These are phyloP conservation scores for Papilio machaon DNA, from an alignment of 1,140 invertebrate species.

Conservation along the genomic window DNA sequence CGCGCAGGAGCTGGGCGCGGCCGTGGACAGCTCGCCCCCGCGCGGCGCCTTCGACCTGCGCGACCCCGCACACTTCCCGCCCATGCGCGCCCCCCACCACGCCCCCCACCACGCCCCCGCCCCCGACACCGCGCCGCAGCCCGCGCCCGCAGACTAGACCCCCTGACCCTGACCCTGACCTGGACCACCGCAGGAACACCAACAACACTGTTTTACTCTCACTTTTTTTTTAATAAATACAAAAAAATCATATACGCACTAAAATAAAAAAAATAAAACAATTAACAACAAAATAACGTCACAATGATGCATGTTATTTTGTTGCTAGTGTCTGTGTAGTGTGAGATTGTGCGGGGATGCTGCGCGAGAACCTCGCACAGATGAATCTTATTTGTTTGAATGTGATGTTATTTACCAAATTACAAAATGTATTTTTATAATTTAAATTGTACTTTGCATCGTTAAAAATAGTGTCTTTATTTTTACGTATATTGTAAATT, in stretches of 20 bases:
- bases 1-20: slow-evolving; percentile 87
- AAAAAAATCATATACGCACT: not conserved
- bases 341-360: not conserved
- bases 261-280: not conserved
- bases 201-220: not conserved
- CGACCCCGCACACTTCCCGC: slow-evolving; percentile 92
- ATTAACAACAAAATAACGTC: slow-evolving; percentile 18
- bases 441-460: not conserved
- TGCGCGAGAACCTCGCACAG: not conserved
- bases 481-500: slow-evolving; percentile 25
- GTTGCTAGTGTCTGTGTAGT: not conserved
- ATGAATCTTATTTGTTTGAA: not conserved
- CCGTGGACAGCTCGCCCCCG: slow-evolving; percentile 84
- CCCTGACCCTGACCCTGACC: slow-evolving; percentile 27
- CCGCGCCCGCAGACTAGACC: slow-evolving; percentile 46
- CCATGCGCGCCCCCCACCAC: slow-evolving; percentile 80
- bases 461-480: not conserved
- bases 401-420: slow-evolving; percentile 34
- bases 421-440: slow-evolving; percentile 12
- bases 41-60: slow-evolving; percentile 87
- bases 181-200: slow-evolving; percentile 12
- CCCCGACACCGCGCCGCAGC: slow-evolving; percentile 34
- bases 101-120: slow-evolving; percentile 37
- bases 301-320: not conserved
- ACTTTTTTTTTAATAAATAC: not conserved